Percentiles rank a stretch among this genome's conserved stretches.
phyloP scores from a whole-genome alignment of 1,140 invertebrate genomes.

The Eriosoma lanigerum region DNA sequence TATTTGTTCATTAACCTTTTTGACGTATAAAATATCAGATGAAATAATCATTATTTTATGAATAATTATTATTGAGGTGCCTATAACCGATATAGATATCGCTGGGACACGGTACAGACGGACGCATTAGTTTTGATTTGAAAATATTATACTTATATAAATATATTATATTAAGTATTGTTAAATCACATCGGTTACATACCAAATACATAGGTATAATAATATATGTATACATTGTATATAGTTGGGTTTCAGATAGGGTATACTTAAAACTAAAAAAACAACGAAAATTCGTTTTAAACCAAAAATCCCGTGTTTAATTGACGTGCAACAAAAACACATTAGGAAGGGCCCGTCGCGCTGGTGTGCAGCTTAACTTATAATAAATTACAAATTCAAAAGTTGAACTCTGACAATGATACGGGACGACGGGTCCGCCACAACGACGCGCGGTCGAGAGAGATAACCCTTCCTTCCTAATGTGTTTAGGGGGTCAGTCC shows the following conservation, averaged over 20 bases:
- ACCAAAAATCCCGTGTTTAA: constrained; percentile 28
- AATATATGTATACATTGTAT: too few species aligned
- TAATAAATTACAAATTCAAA: constrained; percentile 45
- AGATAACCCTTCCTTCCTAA: constrained; percentile 40
- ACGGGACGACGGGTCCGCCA: constrained; percentile 43
- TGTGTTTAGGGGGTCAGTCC: constrained; percentile 40
- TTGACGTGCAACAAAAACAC: constrained; percentile 28
- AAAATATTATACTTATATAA: too few species aligned
- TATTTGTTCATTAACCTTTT: not conserved
- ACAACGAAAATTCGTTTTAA: not conserved
- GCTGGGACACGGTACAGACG: too few species aligned
- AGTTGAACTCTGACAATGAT: constrained; percentile 47
- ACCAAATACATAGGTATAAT: too few species aligned
- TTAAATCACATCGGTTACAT: too few species aligned
- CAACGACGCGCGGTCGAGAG: constrained; percentile 36
- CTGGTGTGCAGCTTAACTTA: constrained; percentile 17
- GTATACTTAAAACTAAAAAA: too few species aligned
- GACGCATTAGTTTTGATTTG: too few species aligned
- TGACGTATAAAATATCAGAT: not conserved
- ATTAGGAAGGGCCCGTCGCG: not conserved
- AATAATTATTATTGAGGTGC: not conserved
- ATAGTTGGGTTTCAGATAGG: too few species aligned
- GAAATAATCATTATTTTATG: not conserved
- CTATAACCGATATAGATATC: too few species aligned
- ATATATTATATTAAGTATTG: too few species aligned